Evolutionary conservation across 2,888 invertebrate genomes (phyloP).

Genomic region (Colostygia pectinataria): DNA sequence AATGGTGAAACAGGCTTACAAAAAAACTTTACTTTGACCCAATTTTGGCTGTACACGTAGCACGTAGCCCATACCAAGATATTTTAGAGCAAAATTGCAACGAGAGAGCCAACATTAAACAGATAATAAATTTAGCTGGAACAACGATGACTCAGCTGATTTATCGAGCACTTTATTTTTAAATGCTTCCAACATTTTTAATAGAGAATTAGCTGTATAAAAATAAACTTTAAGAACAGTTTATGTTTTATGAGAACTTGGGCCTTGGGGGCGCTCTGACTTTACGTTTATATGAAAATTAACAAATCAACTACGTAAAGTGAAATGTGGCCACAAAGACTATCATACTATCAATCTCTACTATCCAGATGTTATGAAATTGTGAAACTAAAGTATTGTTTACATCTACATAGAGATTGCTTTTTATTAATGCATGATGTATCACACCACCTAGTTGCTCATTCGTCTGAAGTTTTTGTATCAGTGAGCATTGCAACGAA

Average conservation of each 20-base stretch:
- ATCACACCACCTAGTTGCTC: slow-evolving; percentile 21
- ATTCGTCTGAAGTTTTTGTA: slow-evolving; percentile 24
- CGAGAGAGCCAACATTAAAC: slow-evolving; percentile 24
- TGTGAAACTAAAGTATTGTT: no score
- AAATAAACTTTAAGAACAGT: not conserved
- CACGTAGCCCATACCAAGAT: slow-evolving; percentile 21
- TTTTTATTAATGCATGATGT: slow-evolving; percentile 9
- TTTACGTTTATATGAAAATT: not conserved
- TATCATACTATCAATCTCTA: no score
- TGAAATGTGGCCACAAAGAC: not conserved
- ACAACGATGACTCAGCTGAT: slow-evolving; percentile 22
- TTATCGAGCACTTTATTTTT: slow-evolving; percentile 21
- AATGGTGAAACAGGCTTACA: slow-evolving; percentile 25
- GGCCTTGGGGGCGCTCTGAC: no score
- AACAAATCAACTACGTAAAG: not conserved
- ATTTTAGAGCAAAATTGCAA: slow-evolving; percentile 23
- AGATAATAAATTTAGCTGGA: slow-evolving; percentile 25
- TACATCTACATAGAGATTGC: not conserved
- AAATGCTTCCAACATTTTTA: slow-evolving; percentile 14
- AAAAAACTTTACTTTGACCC: slow-evolving; percentile 21
- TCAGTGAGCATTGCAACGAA: slow-evolving; percentile 26
- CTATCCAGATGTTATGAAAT: no score
- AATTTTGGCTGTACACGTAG: slow-evolving; percentile 4
- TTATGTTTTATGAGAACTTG: no score
- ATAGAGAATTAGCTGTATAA: not conserved